Percentiles rank a stretch among this genome's conserved stretches.
Evolutionary conservation across 2,113 vertebrate genomes (phyloP).

Genomic region (Rhinolophus ferrumequinum): DNA sequence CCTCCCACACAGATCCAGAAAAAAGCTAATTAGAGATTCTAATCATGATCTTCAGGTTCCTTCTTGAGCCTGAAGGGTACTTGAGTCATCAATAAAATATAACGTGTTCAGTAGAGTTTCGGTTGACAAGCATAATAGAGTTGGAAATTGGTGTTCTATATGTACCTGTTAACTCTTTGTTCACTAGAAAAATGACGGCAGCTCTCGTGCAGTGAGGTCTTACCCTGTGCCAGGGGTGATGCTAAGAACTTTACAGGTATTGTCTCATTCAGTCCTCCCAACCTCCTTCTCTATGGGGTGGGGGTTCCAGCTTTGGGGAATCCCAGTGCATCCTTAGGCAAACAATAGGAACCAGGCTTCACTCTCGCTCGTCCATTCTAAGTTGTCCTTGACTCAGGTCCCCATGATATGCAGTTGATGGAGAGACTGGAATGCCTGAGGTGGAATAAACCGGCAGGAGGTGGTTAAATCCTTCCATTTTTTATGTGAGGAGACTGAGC

Average conservation of each 20-base stretch:
- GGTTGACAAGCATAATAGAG: conserved; percentile 61
- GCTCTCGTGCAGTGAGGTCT: not conserved
- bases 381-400: not conserved
- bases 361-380: not conserved
- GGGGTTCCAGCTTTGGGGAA: not conserved
- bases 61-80: conserved; percentile 64
- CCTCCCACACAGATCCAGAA: conserved; percentile 68
- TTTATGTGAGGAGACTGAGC: not conserved
- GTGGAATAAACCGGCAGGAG: not conserved
- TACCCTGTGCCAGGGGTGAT: not conserved
- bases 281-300: fast-evolving
- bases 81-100: conserved; percentile 74
- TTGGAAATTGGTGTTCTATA: not conserved
- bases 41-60: conserved; percentile 76
- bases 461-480: not conserved
- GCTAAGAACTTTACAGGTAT: not conserved
- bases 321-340: not conserved
- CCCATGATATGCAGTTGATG: not conserved
- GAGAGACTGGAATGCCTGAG: not conserved
- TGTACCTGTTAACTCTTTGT: conserved; percentile 36
- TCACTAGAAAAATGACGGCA: not conserved
- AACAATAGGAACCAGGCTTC: not conserved
- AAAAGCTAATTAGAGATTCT: conserved; percentile 76
- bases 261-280: not conserved
- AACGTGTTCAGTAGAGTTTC: conserved; percentile 54